Percentiles rank a stretch among this genome's conserved stretches.
Evolutionary conservation across 1,140 invertebrate genomes (phyloP).

Genomic region (Plectus sambesii): DNA sequence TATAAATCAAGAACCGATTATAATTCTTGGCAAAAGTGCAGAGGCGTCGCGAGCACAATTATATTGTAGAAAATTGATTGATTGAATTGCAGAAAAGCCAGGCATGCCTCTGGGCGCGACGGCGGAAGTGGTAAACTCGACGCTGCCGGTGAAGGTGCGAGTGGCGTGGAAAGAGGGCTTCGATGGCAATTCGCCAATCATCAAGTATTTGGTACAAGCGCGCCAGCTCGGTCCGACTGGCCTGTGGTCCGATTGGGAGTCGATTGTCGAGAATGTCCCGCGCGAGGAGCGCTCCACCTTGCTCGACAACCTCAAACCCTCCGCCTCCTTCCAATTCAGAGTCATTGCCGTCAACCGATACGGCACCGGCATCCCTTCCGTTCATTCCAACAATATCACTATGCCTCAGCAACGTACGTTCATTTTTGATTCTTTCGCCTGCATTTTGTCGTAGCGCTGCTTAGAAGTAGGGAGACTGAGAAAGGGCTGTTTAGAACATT

Average conservation of each 20-base stretch:
- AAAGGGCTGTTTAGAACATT: no score
- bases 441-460: slow-evolving; percentile 6
- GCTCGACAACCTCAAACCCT: slow-evolving; percentile 74
- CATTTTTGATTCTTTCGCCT: neutral
- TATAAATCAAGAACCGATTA: no score
- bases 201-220: slow-evolving; percentile 82
- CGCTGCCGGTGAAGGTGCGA: slow-evolving; percentile 57
- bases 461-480: no score
- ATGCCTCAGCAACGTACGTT: slow-evolving; percentile 44
- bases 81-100: slow-evolving; percentile 62
- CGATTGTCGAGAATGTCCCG: slow-evolving; percentile 72
- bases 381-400: slow-evolving; percentile 59
- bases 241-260: slow-evolving; percentile 59
- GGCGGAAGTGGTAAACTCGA: slow-evolving; percentile 55
- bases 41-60: neutral
- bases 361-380: slow-evolving; percentile 77
- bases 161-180: slow-evolving; percentile 86
- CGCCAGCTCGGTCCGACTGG: slow-evolving; percentile 56
- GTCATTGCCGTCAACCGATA: slow-evolving; percentile 76
- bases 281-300: slow-evolving; percentile 64
- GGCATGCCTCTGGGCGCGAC: slow-evolving; percentile 74
- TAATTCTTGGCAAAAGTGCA: slow-evolving; percentile 2
- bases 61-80: slow-evolving; percentile 7
- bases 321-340: slow-evolving; percentile 84
- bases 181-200: slow-evolving; percentile 87